Conservation (phyloP, 30 jellyfish, hydroid and myxozoan species). For the Catostylus mosaicus region DNA sequence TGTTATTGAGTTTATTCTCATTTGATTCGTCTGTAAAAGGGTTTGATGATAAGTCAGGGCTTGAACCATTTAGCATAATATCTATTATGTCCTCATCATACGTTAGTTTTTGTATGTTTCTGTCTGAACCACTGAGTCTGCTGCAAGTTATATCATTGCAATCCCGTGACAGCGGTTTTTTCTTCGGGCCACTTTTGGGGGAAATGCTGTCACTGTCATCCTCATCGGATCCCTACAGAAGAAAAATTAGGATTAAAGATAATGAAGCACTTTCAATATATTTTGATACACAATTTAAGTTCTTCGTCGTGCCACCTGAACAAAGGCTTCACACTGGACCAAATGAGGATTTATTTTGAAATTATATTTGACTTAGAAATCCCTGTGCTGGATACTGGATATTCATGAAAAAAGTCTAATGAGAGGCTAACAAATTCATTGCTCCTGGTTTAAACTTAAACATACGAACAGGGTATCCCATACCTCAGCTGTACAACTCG, state of each 20-base stretch:
- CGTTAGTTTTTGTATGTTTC: slow-evolving; percentile 23
- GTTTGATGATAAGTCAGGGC: slow-evolving; percentile 38
- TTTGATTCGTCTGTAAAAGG: slow-evolving; percentile 45
- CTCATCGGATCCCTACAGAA: slow-evolving; percentile 31
- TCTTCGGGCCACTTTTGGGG: neutral
- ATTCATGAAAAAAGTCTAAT: no score
- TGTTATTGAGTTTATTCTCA: slow-evolving; percentile 46
- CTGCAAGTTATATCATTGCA: slow-evolving; percentile 47
- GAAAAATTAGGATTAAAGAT: neutral
- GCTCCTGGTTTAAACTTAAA: no score
- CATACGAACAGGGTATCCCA: no score
- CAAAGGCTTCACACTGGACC: no score
- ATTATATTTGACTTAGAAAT: no score
- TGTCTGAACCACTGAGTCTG: slow-evolving; percentile 38
- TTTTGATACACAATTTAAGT: no score
- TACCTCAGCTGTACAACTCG: no score
- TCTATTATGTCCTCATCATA: slow-evolving; percentile 51
- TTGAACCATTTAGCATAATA: slow-evolving; percentile 50
- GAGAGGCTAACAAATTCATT: no score
- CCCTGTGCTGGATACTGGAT: no score
- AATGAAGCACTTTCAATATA: neutral
- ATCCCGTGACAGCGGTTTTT: slow-evolving; percentile 10
- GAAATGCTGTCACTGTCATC: slow-evolving; percentile 16
- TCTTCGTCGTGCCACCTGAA: no score
- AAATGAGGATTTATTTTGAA: no score